Evolutionary conservation across 2,113 vertebrate species (phyloP), one percentile per base, ranked within the genome.

Genomic region (Apteryx owenii): DNA sequence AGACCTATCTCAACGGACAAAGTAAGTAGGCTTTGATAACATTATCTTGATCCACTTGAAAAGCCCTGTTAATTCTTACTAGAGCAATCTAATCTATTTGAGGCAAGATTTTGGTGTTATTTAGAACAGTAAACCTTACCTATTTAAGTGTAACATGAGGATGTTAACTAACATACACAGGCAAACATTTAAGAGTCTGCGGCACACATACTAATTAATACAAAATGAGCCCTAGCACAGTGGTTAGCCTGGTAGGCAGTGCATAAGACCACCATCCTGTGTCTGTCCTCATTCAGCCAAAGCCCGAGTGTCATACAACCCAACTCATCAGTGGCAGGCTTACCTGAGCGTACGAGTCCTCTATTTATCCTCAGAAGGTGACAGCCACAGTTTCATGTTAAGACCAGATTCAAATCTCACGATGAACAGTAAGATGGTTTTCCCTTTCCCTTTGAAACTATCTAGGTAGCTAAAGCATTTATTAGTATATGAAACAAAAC

Each of bases 31-130:
- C 68, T 88, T 88, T 95, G 93, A 95, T 78, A 89, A 91, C 64
- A 83, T 93, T 88, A 88, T 80, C 78, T 94, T 85, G 83, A 95
- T 83, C 53, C 68, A 94, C 54, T 85, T 78, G 72, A 91, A 97
- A 96, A 95, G 60, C 46, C 36, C 23, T 91, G 87, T 95, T 92
- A 97, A 93, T 93, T 93, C 76, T 88, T 95, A 88, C 77, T 89
- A 82, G 82, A 95, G 76, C 89, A 89, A 83, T 62, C 62, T 95
- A 91, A 95, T 89, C 75, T 88, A 51, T 90, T 64, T 91, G 82
- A 94, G 58, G 64, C 46, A 82, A 95, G 81, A 83, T 91, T 91
- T 93, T 80, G 58, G 48, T 73, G 87, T 90, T 71, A 82, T 85
- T 94, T 81, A 93, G 38, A 91, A 81, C 51, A 84, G 54, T 78